Base-by-base conservation (phyloP, 1,140 invertebrate genomes). In the Brachionus plicatilis region DNA sequence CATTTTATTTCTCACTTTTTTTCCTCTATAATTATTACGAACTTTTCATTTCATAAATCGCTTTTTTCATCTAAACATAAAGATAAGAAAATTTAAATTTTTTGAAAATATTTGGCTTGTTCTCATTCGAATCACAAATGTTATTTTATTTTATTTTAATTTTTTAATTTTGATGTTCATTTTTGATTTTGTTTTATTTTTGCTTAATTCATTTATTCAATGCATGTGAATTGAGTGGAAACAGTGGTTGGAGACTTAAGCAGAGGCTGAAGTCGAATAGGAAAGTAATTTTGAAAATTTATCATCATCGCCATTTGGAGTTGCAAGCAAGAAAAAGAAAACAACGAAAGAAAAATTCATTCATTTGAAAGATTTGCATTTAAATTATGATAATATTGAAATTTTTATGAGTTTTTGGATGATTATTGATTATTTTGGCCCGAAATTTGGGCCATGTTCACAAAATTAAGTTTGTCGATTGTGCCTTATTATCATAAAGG, bases 341-440 rank as follows among this genome's bases (percentile, higher is more conserved):
- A 37, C 4, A 37, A 60, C 17, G 53, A 60, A 60, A 60, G 1
- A 3, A 60, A 24, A 60, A 24, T 60, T 60, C 20, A 60, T 60
- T 60, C 53, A 60, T 60, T 60, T 60, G 53, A 60, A 60, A 60
- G 53, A 60, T 60, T 60, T 60, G 53, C 53, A 60, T 20, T 60
- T 60, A 60, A 60, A 60, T 60, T 60, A 60, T 60, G 53, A 60
- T 60, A 60, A 60, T 60, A 60, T 60, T 60, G 53, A 60, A 60
- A 60, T 60, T 27, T 60, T 60, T 60, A 60, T 60, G 53, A 60
- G 53, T 60, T 60, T 60, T 60, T 24, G 53, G 53, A 60, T 60
- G 53, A 60, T 60, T 60, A 60, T 60, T 60, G 53, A 60, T 60
- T 60, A 60, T 60, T 60, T 60, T 60, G 9, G 53, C n/a, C 27